Evolutionary conservation across 2,888 invertebrate species (phyloP).

Genomic region (Conchocele bisecta): DNA sequence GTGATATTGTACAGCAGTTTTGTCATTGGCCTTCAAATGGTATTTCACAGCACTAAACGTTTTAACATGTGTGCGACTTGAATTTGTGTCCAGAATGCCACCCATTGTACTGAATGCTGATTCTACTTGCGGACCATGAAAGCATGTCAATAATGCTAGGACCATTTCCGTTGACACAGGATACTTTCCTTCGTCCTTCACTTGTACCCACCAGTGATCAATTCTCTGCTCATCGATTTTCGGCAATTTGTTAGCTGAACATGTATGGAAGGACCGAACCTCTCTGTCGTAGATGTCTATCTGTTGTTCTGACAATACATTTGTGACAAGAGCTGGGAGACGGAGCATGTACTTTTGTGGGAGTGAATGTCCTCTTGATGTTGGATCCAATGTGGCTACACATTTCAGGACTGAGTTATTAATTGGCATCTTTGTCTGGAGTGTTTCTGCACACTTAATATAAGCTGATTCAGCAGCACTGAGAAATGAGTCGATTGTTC

Average conservation of each 20-base stretch:
- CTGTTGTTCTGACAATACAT: slow-evolving; percentile 15
- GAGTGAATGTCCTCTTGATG: slow-evolving; percentile 15
- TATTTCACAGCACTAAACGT: slow-evolving; percentile 56
- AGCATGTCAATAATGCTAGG: slow-evolving; percentile 39
- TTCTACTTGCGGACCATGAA: slow-evolving; percentile 62
- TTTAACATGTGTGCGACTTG: slow-evolving; percentile 27
- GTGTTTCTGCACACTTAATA: slow-evolving; percentile 3
- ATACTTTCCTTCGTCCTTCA: slow-evolving; percentile 3
- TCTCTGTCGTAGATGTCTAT: slow-evolving; percentile 7
- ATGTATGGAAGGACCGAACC: slow-evolving; percentile 18
- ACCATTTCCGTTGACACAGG: slow-evolving; percentile 36
- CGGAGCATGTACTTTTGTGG: slow-evolving; percentile 11
- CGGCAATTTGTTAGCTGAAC: neutral
- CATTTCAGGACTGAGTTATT: slow-evolving; percentile 25
- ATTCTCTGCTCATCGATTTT: slow-evolving; percentile 2
- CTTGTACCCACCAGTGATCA: slow-evolving; percentile 33
- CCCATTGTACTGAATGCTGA: slow-evolving; percentile 55
- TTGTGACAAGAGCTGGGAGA: slow-evolving; percentile 23
- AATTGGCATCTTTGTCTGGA: slow-evolving; percentile 51
- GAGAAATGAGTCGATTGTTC: neutral
- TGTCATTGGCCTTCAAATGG: slow-evolving; percentile 38
- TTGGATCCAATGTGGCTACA: slow-evolving; percentile 42
- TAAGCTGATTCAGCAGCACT: neutral
- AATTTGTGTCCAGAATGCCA: slow-evolving; percentile 50
- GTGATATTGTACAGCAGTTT: slow-evolving; percentile 23